Evolutionary conservation across 2,113 vertebrate genomes (phyloP).

Genomic region (Athene noctua): DNA sequence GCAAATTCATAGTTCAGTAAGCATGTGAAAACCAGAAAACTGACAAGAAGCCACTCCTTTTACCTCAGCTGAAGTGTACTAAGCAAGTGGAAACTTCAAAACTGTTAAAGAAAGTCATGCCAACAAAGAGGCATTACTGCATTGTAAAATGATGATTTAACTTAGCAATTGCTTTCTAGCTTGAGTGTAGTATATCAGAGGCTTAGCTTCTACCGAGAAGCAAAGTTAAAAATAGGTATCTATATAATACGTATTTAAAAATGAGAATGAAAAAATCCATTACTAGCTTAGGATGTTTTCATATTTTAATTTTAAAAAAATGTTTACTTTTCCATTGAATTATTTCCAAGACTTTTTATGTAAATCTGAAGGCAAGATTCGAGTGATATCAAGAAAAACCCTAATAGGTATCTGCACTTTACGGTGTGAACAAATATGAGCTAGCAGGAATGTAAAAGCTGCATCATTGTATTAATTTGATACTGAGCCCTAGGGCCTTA

Average conservation of each 20-base stretch:
- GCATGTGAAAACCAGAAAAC: not conserved
- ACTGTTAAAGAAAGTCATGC: not conserved
- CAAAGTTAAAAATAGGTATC: not conserved
- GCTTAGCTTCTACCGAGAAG: not conserved
- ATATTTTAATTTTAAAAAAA: not conserved
- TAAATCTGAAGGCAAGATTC: not conserved
- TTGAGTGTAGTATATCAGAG: not conserved
- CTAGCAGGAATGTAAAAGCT: not conserved
- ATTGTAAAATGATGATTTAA: not conserved
- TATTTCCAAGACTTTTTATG: not conserved
- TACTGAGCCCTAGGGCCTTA: not conserved
- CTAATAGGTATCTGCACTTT: not conserved
- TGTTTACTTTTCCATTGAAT: not conserved
- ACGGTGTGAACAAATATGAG: not conserved
- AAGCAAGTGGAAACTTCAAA: not conserved
- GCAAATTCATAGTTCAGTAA: not conserved
- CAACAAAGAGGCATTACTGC: not conserved
- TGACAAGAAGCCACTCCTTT: not conserved
- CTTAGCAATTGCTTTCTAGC: not conserved
- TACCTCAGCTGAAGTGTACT: not conserved
- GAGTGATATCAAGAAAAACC: not conserved
- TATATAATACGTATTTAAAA: not conserved
- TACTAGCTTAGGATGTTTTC: not conserved
- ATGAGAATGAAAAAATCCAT: not conserved
- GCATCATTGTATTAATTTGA: not conserved